These are phyloP conservation scores for Nesometra sesokonis DNA, from an alignment of 35 echinoderm and acorn worm species.

Conservation along the genomic window DNA sequence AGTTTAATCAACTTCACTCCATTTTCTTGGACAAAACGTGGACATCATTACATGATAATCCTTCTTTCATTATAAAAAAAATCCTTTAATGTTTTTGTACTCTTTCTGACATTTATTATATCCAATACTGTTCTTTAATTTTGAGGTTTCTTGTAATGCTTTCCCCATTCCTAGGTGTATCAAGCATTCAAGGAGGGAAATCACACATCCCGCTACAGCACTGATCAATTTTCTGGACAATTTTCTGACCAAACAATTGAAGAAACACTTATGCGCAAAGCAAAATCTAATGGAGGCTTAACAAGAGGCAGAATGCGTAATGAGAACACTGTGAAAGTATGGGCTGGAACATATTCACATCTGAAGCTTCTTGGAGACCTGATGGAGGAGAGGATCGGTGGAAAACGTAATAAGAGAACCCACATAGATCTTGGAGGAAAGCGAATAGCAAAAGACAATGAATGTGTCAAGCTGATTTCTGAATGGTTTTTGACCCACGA, in stretches of 20 bases:
- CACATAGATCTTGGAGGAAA: constrained; percentile 29
- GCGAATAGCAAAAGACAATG: not conserved
- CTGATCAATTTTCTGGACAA: constrained; percentile 35
- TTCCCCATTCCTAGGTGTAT: too few species aligned
- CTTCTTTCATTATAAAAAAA: too few species aligned
- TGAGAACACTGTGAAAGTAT: constrained; percentile 34
- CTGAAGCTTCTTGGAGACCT: constrained; percentile 43
- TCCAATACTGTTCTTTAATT: too few species aligned
- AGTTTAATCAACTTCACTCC: too few species aligned
- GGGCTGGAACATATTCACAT: constrained; percentile 45
- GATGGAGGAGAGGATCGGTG: constrained; percentile 42
- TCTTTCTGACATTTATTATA: too few species aligned
- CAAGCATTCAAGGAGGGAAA: constrained; percentile 18
- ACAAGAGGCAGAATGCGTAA: constrained; percentile 21
- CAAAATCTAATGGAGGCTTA: constrained; percentile 32
- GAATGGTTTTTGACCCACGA: constrained; percentile 12
- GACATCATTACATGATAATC: too few species aligned
- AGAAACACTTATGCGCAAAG: constrained; percentile 33
- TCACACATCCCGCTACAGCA: constrained; percentile 26
- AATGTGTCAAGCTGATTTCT: constrained; percentile 13
- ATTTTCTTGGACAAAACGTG: too few species aligned
- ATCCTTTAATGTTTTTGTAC: too few species aligned
- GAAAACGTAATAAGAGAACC: constrained; percentile 31
- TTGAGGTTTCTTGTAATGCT: too few species aligned
- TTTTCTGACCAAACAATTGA: constrained; percentile 44